Conservation (phyloP, 2,888 invertebrate genomes). For the Caradrina kadenii region DNA sequence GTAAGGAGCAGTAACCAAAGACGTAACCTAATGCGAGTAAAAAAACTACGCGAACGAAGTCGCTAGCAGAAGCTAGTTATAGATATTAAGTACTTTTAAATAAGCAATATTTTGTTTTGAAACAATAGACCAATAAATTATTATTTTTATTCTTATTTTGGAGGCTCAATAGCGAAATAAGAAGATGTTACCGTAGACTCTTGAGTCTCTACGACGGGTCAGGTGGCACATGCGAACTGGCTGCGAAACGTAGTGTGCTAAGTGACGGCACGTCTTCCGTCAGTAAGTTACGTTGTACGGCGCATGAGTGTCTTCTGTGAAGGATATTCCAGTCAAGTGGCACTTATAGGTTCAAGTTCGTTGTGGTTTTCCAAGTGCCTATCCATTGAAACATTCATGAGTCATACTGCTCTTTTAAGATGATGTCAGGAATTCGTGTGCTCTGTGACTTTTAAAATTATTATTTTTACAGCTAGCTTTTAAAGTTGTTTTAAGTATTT, state of each 20-base stretch:
- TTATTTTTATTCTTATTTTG: too few relatives aligned
- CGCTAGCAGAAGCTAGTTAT: too few relatives aligned
- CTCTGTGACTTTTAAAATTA: neutral
- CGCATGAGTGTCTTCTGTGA: neutral
- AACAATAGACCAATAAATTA: too few relatives aligned
- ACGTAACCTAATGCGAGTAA: too few relatives aligned
- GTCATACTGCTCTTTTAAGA: slow-evolving; percentile 6
- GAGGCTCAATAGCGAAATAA: too few relatives aligned
- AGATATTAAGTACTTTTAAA: too few relatives aligned
- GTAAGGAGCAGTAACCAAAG: too few relatives aligned
- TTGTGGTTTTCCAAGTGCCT: slow-evolving; percentile 32
- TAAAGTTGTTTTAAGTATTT: neutral
- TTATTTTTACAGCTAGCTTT: neutral
- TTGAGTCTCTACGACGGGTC: neutral
- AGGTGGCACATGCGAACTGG: neutral
- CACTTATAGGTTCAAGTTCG: slow-evolving; percentile 33
- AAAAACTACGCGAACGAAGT: too few relatives aligned
- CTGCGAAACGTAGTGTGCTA: neutral
- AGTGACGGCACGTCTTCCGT: neutral
- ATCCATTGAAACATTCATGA: slow-evolving; percentile 8
- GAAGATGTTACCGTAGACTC: too few relatives aligned
- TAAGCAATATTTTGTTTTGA: too few relatives aligned
- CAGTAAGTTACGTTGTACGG: neutral
- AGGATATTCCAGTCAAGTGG: slow-evolving; percentile 25
- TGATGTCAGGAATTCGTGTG: slow-evolving; percentile 8